These are phyloP conservation scores for Eupsittula cactorum DNA, from an alignment of 2,113 vertebrate genomes.

Conservation along the genomic window DNA sequence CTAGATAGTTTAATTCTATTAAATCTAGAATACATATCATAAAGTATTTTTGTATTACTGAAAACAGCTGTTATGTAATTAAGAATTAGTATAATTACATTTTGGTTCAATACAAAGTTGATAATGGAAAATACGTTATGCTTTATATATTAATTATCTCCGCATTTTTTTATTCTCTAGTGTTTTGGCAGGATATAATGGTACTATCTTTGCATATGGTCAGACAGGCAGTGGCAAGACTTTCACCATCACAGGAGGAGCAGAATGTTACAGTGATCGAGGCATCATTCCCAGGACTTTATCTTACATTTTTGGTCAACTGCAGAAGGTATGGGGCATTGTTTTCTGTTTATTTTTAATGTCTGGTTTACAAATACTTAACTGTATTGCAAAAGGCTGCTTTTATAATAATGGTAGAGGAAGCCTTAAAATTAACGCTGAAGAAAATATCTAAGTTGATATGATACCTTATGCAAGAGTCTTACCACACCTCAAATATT, in stretches of 20 bases:
- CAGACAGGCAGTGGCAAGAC: constrained; percentile 98
- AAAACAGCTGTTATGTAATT: background rate
- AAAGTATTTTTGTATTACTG: background rate
- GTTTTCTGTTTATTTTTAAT: background rate
- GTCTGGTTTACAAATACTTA: background rate
- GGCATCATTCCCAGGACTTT: constrained; percentile 93
- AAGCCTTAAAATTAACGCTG: background rate
- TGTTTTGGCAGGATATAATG: constrained; percentile 91
- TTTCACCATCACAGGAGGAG: constrained; percentile 95
- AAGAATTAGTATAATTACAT: background rate
- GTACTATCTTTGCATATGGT: constrained; percentile 96
- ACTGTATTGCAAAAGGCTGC: background rate
- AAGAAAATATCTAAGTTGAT: background rate
- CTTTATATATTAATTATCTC: background rate
- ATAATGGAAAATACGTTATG: background rate
- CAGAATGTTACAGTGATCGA: constrained; percentile 87
- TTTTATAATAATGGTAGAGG: background rate
- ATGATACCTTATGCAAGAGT: background rate
- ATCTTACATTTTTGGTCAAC: constrained; percentile 86
- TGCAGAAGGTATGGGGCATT: constrained; percentile 78
- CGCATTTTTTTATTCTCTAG: constrained; percentile 58
- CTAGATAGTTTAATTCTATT: background rate
- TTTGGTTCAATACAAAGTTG: background rate
- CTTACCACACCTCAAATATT: background rate
- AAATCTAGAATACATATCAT: background rate